phyloP scores from a whole-genome alignment of 2,888 invertebrate genomes.

The Sarcophaga subvicina region DNA sequence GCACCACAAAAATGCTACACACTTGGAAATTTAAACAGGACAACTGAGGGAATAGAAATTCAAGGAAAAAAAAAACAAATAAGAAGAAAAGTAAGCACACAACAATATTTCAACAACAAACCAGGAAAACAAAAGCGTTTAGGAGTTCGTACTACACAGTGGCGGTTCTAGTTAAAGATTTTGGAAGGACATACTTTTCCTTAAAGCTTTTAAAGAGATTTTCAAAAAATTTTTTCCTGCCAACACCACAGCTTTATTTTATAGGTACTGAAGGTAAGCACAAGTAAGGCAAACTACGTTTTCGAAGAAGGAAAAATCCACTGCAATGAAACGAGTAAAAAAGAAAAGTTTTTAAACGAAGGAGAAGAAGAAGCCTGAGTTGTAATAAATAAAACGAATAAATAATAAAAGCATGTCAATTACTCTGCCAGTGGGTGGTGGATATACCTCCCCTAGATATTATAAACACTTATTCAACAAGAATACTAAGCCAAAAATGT shows the following conservation, averaged over 20 bases:
- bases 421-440: slow-evolving; percentile 46
- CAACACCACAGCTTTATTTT: too few relatives aligned
- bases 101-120: background rate
- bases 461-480: background rate
- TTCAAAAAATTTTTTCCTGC: too few relatives aligned
- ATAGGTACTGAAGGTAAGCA: too few relatives aligned
- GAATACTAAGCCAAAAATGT: background rate
- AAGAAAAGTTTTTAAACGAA: background rate
- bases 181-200: too few relatives aligned
- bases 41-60: slow-evolving; percentile 31
- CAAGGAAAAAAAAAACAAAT: background rate
- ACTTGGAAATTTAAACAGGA: slow-evolving; percentile 52
- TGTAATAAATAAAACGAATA: slow-evolving; percentile 54
- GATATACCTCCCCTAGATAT: slow-evolving; percentile 22
- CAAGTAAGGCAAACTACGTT: too few relatives aligned
- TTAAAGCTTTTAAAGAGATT: too few relatives aligned
- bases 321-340: background rate
- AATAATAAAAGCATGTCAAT: slow-evolving; percentile 60
- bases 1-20: slow-evolving; percentile 54
- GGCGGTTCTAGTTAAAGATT: too few relatives aligned
- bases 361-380: slow-evolving; percentile 28
- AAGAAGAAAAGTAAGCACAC: background rate
- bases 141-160: background rate
- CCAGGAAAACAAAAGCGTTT: background rate
- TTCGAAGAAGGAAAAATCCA: too few relatives aligned